phyloP scores from a whole-genome alignment of 1,140 invertebrate genomes.

The Drosophila bocqueti region DNA sequence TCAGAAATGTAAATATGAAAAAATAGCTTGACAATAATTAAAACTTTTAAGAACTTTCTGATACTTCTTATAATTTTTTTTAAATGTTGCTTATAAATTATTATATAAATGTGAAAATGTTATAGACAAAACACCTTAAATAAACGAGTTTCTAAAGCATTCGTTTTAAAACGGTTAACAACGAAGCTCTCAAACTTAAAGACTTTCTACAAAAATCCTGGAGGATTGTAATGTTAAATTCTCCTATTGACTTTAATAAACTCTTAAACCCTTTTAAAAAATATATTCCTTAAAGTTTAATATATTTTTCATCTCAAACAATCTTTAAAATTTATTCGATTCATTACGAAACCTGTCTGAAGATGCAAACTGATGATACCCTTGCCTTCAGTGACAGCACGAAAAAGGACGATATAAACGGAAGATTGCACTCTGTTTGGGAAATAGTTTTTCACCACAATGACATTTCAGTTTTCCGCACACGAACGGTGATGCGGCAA shows the following conservation, averaged over 20 bases:
- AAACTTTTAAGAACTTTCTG: neutral
- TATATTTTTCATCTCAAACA: neutral
- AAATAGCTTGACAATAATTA: neutral
- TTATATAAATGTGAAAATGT: neutral
- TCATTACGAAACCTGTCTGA: neutral
- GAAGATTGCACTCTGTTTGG: slow-evolving; percentile 36
- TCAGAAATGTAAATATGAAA: neutral
- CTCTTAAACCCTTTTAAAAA: neutral
- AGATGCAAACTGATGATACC: slow-evolving; percentile 16
- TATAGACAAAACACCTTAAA: too few species aligned
- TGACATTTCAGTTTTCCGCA: slow-evolving; percentile 70
- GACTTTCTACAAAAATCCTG: too few species aligned
- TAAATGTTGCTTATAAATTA: neutral
- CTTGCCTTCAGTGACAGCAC: slow-evolving; percentile 13
- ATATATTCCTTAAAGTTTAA: neutral
- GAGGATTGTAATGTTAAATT: neutral
- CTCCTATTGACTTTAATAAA: too few species aligned
- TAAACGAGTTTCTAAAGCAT: too few species aligned
- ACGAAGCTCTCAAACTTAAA: too few species aligned
- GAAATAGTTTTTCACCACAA: slow-evolving; percentile 71
- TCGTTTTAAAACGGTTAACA: too few species aligned
- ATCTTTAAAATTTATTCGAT: slow-evolving; percentile 2
- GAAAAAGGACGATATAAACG: slow-evolving; percentile 32
- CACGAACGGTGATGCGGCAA: slow-evolving; percentile 25
- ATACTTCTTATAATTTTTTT: neutral